Conservation (phyloP, 2,113 vertebrate genomes). For the Callipepla californica region DNA sequence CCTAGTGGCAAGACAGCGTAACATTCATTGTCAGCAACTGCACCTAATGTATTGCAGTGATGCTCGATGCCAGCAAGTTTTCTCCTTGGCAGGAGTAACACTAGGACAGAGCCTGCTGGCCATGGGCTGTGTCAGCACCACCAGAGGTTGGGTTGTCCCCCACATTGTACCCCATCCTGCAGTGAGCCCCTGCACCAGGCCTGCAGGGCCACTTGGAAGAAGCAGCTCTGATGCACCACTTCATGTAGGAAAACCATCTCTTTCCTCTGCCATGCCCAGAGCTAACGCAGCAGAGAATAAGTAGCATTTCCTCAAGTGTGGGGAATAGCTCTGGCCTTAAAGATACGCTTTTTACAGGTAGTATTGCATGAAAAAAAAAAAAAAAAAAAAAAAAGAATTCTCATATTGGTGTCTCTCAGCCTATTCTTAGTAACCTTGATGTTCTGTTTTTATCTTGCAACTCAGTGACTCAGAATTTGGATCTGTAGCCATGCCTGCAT, state of each 20-base stretch:
- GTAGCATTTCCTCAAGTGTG: not conserved
- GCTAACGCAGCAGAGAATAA: not conserved
- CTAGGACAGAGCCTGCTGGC: not conserved
- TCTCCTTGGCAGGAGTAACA: not conserved
- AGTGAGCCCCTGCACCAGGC: not conserved
- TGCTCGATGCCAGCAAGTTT: not conserved
- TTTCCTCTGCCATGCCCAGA: not conserved
- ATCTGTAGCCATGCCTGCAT: rapidly evolving
- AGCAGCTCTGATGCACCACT: not conserved
- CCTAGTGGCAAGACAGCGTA: rapidly evolving
- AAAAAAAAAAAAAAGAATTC: not conserved
- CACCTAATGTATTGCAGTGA: not conserved
- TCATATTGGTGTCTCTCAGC: not conserved
- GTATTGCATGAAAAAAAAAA: not conserved
- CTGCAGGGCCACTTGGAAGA: rapidly evolving
- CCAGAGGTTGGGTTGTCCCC: not conserved
- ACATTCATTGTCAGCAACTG: not conserved
- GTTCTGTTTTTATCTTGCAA: constrained; percentile 7
- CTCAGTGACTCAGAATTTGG: not conserved
- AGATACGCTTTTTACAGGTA: not conserved
- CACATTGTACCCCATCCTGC: not conserved
- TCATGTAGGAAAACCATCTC: not conserved
- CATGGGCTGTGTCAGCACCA: not conserved
- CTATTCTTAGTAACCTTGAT: constrained; percentile 13
- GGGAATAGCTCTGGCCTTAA: not conserved